These are phyloP conservation scores for Bos taurus DNA, from an alignment of 2,113 vertebrate genomes.

Conservation along the genomic window DNA sequence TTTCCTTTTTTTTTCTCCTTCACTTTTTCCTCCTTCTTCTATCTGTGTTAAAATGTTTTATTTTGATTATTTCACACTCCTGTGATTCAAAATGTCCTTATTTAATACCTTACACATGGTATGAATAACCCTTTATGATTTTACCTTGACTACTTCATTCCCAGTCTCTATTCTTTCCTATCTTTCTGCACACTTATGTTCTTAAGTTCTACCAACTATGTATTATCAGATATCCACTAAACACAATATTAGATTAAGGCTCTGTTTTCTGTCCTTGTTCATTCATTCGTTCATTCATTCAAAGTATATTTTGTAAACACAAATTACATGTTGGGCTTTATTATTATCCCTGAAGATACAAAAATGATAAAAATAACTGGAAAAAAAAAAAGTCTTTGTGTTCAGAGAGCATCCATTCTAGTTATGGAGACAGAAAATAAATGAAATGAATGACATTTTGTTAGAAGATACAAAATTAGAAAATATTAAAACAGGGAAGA, in stretches of 20 bases:
- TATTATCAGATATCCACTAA: not conserved
- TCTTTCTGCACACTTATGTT: not conserved
- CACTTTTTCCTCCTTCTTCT: not conserved
- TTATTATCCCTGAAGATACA: not conserved
- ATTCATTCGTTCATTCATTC: not conserved
- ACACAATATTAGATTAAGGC: not conserved
- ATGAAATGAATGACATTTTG: not conserved
- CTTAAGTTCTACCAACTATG: not conserved
- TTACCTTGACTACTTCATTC: not conserved
- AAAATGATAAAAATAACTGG: not conserved
- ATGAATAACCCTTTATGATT: not conserved
- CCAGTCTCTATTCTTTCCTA: not conserved
- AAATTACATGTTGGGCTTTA: not conserved
- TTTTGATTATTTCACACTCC: not conserved
- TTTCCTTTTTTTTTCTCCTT: not conserved
- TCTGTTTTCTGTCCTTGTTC: not conserved
- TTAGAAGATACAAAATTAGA: not conserved
- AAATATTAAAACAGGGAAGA: not conserved
- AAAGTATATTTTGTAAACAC: not conserved
- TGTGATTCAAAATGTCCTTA: not conserved
- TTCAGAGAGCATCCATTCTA: not conserved
- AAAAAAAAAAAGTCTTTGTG: not conserved
- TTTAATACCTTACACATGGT: not conserved
- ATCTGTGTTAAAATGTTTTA: not conserved
- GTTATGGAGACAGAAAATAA: not conserved